Evolutionary conservation across 2,888 invertebrate species (phyloP).

Genomic region (Tigriopus californicus): DNA sequence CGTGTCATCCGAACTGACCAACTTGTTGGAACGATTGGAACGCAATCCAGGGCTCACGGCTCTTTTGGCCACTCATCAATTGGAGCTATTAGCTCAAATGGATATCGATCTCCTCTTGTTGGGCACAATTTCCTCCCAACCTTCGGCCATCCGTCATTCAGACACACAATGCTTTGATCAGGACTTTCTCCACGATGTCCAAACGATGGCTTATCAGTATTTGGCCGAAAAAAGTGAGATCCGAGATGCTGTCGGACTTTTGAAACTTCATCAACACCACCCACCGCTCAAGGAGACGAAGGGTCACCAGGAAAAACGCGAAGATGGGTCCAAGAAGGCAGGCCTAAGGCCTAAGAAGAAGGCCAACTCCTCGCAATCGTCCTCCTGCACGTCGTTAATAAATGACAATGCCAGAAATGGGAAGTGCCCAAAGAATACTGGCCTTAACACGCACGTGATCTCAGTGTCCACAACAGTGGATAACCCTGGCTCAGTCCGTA

Average conservation of each 20-base stretch:
- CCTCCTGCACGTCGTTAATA: no score
- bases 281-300: no score
- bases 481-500: no score
- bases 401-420: no score
- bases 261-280: neutral
- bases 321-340: no score
- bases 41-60: constrained; percentile 10
- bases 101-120: neutral
- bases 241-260: neutral
- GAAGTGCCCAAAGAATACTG: no score
- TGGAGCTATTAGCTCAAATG: constrained; percentile 11
- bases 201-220: neutral
- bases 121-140: neutral
- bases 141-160: neutral
- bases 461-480: no score
- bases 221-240: neutral
- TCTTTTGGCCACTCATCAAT: constrained; percentile 4
- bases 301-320: no score
- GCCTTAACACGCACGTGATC: no score
- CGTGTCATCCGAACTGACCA: neutral
- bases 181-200: neutral
- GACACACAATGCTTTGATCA: neutral
- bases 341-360: no score
- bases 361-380: no score
- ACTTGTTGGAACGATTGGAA: constrained; percentile 6